Conservation (phyloP, 2,113 vertebrate genomes). For the Lota lota region DNA sequence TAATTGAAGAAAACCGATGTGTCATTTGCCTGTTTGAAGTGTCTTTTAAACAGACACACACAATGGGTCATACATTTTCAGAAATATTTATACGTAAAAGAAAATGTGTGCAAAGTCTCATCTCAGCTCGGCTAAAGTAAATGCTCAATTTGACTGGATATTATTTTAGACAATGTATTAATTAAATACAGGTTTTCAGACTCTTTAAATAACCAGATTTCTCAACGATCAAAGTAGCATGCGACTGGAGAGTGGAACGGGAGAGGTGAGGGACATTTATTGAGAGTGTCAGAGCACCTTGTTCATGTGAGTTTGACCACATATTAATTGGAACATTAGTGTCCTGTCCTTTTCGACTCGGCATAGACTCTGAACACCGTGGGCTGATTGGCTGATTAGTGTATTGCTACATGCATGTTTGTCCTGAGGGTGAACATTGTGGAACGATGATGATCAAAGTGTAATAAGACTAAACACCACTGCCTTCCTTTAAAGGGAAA, state of each 20-base stretch:
- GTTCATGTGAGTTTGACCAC: constrained; percentile 53
- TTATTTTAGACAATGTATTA: constrained; percentile 58
- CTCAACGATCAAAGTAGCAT: constrained; percentile 61
- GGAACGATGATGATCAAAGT: constrained; percentile 25
- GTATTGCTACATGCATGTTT: constrained; percentile 20
- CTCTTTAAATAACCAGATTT: constrained; percentile 72
- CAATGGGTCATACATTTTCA: constrained; percentile 1
- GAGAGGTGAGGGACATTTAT: constrained; percentile 58
- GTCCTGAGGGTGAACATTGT: constrained; percentile 20
- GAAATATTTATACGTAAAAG: constrained; percentile 26
- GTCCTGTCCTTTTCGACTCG: neutral
- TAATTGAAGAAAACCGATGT: constrained; percentile 5
- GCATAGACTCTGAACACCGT: constrained; percentile 22
- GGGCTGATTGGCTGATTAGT: constrained; percentile 21
- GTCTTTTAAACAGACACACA: constrained; percentile 10
- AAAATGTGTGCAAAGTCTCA: constrained; percentile 26
- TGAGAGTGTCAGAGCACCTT: constrained; percentile 64
- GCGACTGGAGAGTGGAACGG: constrained; percentile 51
- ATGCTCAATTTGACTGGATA: constrained; percentile 52
- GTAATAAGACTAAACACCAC: constrained; percentile 1
- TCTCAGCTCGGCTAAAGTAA: constrained; percentile 51
- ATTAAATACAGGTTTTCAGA: constrained; percentile 75
- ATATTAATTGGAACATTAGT: constrained; percentile 32
- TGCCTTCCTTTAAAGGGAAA: neutral
- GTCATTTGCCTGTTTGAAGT: constrained; percentile 2